A percentile compares a stretch with the other conserved stretches of the same genome.
Evolutionary conservation across 2,888 invertebrate species (phyloP).

Genomic region (Pomacea canaliculata): DNA sequence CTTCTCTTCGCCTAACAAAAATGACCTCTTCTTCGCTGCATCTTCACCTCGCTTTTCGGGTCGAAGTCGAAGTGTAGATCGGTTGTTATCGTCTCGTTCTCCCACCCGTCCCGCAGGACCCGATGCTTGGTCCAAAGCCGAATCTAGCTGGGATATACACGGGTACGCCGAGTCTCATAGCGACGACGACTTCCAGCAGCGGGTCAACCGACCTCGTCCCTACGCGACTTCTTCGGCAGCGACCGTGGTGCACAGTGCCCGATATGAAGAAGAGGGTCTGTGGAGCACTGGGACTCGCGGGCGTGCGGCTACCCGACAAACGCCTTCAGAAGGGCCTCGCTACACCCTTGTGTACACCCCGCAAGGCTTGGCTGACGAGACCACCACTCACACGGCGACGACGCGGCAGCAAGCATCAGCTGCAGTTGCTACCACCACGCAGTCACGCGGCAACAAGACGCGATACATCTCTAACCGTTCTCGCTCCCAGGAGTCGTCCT

Average conservation of each 20-base stretch:
- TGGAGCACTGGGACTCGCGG: slow-evolving; percentile 8
- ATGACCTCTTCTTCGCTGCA: slow-evolving; percentile 24
- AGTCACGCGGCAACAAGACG: slow-evolving; percentile 27
- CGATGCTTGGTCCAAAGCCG: not conserved
- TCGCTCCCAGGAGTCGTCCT: slow-evolving; percentile 34
- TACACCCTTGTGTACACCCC: slow-evolving; percentile 25
- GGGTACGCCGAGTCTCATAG: slow-evolving; percentile 4
- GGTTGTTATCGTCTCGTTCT: slow-evolving; percentile 1
- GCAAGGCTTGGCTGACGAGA: slow-evolving; percentile 3
- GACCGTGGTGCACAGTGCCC: not conserved
- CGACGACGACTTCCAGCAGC: not conserved
- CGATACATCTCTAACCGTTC: slow-evolving; percentile 45
- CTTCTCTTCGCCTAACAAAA: slow-evolving; percentile 18
- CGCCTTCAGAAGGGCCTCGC: not conserved
- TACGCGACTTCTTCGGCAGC: not conserved
- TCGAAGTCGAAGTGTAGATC: slow-evolving; percentile 26
- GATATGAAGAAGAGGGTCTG: not conserved
- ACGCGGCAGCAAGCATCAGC: not conserved
- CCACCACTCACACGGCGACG: not conserved
- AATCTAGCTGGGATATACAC: not conserved
- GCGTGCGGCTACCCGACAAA: not conserved
- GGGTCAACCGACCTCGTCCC: slow-evolving; percentile 14
- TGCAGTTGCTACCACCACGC: not conserved
- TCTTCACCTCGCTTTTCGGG: slow-evolving; percentile 28
- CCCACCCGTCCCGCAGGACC: not conserved